Conservation (phyloP, 2,797 vertebrate species). For the Myoxocephalus aenaeus region DNA sequence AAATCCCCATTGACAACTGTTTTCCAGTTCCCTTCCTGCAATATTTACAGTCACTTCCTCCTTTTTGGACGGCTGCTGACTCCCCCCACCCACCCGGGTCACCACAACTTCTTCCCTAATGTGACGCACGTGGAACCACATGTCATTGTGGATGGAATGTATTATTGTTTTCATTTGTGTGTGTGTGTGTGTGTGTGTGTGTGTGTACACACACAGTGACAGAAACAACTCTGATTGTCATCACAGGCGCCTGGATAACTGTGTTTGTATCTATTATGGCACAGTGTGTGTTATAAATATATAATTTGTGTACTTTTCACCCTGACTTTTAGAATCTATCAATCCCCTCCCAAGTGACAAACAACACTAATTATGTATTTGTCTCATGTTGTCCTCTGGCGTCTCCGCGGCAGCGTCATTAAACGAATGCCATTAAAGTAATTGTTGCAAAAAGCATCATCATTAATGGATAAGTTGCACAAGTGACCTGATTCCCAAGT, state of each 20-base stretch:
- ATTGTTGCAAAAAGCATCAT: constrained; percentile 58
- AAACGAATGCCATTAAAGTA: constrained; percentile 62
- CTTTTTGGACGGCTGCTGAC: constrained; percentile 14
- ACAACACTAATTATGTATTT: constrained; percentile 24
- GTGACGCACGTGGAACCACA: constrained; percentile 48
- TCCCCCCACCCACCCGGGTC: constrained; percentile 10
- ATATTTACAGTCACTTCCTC: constrained; percentile 64
- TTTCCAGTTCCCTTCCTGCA: constrained; percentile 68
- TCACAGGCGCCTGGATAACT: neutral
- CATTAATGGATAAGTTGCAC: constrained; percentile 67
- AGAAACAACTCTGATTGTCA: neutral
- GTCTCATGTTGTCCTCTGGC: constrained; percentile 17
- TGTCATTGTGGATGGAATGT: neutral
- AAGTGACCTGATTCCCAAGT: constrained; percentile 75
- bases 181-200: neutral
- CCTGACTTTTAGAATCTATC: neutral
- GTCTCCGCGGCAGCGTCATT: constrained; percentile 31
- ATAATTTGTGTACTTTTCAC: neutral
- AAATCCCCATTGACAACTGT: constrained; percentile 70
- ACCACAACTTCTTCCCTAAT: constrained; percentile 30
- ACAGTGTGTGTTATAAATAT: neutral
- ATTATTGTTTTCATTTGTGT: no score
- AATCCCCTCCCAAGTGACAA: neutral
- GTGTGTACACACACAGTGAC: no score
- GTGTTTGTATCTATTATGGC: no score